Conservation (phyloP, 2,113 vertebrate species). For the Centropus bengalensis region DNA sequence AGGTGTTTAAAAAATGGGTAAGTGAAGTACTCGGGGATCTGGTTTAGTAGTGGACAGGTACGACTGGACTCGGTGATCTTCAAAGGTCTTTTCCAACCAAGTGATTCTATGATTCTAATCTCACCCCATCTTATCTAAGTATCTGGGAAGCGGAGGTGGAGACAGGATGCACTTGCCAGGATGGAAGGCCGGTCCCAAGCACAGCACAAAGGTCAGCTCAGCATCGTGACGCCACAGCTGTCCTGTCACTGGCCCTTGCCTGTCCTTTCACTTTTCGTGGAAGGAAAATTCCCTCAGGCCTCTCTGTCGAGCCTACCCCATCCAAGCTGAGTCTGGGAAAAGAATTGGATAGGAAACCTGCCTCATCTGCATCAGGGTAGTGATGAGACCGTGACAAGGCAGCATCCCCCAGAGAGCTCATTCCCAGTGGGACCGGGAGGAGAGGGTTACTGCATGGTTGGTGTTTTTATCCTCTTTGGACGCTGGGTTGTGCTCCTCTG, state of each 20-base stretch:
- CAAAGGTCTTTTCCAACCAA: no score
- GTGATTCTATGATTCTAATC: neutral
- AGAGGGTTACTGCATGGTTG: neutral
- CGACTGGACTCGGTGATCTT: no score
- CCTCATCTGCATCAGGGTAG: neutral
- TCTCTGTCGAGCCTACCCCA: neutral
- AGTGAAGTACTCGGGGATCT: no score
- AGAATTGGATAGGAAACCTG: neutral
- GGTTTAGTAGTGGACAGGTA: no score
- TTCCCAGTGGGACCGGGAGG: neutral
- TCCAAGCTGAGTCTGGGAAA: neutral
- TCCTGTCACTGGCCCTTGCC: neutral
- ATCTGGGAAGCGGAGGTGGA: neutral
- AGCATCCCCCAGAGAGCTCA: neutral
- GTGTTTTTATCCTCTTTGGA: neutral
- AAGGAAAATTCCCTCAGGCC: neutral
- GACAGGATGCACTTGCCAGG: neutral
- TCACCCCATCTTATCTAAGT: conserved; percentile 28
- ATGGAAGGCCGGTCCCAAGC: neutral
- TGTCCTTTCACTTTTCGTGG: neutral
- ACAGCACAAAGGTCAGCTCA: neutral
- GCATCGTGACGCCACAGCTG: neutral
- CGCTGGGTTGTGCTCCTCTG: conserved; percentile 63
- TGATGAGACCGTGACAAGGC: accelerated
- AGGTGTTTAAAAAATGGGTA: no score